Conservation (phyloP, 2,797 vertebrate genomes). For the Microchirus variegatus region DNA sequence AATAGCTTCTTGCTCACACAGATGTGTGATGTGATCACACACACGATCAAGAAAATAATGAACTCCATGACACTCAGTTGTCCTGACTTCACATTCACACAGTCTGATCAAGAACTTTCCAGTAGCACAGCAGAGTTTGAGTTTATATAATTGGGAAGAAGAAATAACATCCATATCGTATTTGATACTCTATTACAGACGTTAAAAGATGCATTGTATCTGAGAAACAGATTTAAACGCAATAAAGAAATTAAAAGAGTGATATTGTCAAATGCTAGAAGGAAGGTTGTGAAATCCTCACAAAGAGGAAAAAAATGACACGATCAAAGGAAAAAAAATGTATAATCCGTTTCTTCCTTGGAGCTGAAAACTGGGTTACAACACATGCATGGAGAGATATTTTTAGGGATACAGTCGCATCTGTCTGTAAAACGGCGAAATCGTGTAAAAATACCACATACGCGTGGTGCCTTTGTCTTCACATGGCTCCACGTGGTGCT, state of each 20-base stretch:
- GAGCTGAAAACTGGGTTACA: constrained; percentile 36
- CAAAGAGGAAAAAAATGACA: constrained; percentile 18
- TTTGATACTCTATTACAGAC: too few species aligned
- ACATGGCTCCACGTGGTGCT: neutral
- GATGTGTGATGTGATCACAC: too few species aligned
- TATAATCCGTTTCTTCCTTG: constrained; percentile 11
- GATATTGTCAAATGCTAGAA: constrained; percentile 4
- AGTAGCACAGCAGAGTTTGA: too few species aligned
- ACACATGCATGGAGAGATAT: constrained; percentile 30
- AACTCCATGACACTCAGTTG: too few species aligned
- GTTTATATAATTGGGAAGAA: too few species aligned
- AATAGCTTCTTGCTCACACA: too few species aligned
- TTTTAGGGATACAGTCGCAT: constrained; percentile 6
- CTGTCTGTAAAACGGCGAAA: constrained; percentile 23
- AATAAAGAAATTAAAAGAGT: neutral
- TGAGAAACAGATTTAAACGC: too few species aligned
- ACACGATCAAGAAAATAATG: too few species aligned
- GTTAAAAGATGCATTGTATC: too few species aligned
- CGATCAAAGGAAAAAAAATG: constrained; percentile 6
- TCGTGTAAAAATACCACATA: constrained; percentile 10
- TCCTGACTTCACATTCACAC: too few species aligned
- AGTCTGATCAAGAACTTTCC: too few species aligned
- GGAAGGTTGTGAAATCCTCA: constrained; percentile 14
- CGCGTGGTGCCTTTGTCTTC: constrained; percentile 8
- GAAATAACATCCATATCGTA: too few species aligned